Percentiles rank a stretch among this genome's conserved stretches.
Conservation (phyloP, 2,113 vertebrate genomes). For the Melospiza georgiana region DNA sequence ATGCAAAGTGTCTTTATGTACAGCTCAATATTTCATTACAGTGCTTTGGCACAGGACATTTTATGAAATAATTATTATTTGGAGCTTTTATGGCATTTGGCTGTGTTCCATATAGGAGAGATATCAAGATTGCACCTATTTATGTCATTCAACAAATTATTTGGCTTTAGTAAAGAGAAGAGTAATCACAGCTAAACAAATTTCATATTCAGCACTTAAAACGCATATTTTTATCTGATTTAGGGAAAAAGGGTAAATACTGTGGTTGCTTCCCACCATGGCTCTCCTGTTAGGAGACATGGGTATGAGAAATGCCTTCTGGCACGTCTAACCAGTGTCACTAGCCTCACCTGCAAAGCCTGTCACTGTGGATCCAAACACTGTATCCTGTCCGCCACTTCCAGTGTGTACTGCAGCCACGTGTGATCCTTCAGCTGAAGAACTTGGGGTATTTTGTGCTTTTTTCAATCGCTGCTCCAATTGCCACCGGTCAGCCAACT, state of each 20-base stretch:
- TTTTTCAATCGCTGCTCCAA: background rate
- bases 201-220: background rate
- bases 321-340: background rate
- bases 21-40: background rate
- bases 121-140: constrained; percentile 14
- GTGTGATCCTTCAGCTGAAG: background rate
- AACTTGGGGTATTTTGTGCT: background rate
- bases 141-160: background rate
- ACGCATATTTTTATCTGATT: background rate
- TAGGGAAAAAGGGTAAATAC: background rate
- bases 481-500: background rate
- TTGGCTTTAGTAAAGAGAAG: background rate
- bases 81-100: background rate
- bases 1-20: background rate
- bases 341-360: background rate
- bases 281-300: background rate
- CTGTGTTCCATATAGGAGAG: background rate
- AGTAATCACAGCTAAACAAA: background rate
- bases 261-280: background rate
- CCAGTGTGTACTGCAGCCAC: background rate
- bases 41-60: background rate
- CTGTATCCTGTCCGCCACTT: background rate
- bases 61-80: background rate
- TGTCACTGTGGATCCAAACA: fast-evolving
- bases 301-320: background rate